These are phyloP conservation scores for Drosophila ercepeae DNA, from an alignment of 1,140 invertebrate genomes.

Conservation along the genomic window DNA sequence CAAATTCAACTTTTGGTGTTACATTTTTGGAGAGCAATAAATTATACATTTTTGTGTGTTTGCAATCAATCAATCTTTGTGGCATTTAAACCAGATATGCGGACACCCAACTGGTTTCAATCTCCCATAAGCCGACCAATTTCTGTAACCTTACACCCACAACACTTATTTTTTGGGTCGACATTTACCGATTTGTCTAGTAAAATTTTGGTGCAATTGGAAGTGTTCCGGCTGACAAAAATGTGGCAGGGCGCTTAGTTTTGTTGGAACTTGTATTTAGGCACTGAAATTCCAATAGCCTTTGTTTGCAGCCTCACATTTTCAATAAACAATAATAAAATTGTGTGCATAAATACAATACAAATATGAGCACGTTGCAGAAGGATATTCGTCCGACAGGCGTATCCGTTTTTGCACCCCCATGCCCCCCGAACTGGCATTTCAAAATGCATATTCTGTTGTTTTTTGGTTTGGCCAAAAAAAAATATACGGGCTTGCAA, in stretches of 20 bases:
- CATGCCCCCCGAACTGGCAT: slow-evolving; percentile 17
- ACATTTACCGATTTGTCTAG: slow-evolving; percentile 15
- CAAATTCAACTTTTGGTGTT: no score
- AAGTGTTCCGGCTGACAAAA: slow-evolving; percentile 30
- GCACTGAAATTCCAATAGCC: slow-evolving; percentile 42
- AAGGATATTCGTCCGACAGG: slow-evolving; percentile 38
- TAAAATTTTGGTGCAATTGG: slow-evolving; percentile 6
- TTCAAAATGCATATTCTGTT: slow-evolving; percentile 34
- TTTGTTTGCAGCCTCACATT: slow-evolving; percentile 30
- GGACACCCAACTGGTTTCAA: slow-evolving; percentile 14
- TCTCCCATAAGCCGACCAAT: slow-evolving; percentile 14
- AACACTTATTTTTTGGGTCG: slow-evolving; percentile 19
- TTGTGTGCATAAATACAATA: slow-evolving; percentile 65
- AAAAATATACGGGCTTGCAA: slow-evolving; percentile 53
- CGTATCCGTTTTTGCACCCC: slow-evolving; percentile 18
- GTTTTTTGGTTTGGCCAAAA: slow-evolving; percentile 9
- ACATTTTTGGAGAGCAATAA: not conserved
- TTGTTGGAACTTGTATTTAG: slow-evolving; percentile 36
- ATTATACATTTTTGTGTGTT: not conserved
- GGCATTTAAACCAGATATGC: not conserved
- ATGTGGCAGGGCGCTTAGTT: slow-evolving; percentile 36
- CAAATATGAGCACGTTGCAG: slow-evolving; percentile 51
- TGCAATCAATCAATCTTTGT: slow-evolving; percentile 2
- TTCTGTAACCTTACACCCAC: slow-evolving; percentile 1
- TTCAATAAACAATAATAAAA: slow-evolving; percentile 70